These are phyloP conservation scores for Myiotriccus ornatus DNA, from an alignment of 2,797 vertebrate species.

Conservation along the genomic window DNA sequence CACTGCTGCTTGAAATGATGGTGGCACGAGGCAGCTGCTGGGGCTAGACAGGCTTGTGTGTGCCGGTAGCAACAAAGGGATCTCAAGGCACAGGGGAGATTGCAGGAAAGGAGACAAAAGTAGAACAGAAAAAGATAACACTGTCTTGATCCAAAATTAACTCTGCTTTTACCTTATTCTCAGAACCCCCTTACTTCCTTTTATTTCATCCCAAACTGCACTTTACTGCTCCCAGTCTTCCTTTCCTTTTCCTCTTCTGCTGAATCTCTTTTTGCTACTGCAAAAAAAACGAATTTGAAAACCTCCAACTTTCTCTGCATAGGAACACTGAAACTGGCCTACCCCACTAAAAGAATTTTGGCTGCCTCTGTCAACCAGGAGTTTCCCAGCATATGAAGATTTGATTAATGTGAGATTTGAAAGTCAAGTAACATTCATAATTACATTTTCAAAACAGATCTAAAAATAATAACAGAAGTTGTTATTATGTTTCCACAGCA, in stretches of 20 bases:
- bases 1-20: not conserved
- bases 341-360: not conserved
- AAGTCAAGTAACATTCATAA: not conserved
- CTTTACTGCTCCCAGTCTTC: not conserved
- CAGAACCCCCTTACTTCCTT: not conserved
- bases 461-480: conserved; percentile 49
- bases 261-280: not conserved
- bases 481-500: conserved; percentile 40
- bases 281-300: not conserved
- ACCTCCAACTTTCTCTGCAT: not conserved
- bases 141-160: not conserved
- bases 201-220: not conserved
- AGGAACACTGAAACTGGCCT: not conserved
- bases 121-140: not conserved
- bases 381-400: not conserved
- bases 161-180: not conserved
- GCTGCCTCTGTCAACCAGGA: not conserved
- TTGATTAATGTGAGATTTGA: not conserved
- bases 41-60: not conserved
- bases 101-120: not conserved
- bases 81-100: not conserved
- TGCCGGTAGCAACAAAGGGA: not conserved
- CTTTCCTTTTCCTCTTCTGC: not conserved
- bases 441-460: not conserved
- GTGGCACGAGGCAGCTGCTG: not conserved